Evolutionary conservation across 2,888 invertebrate genomes (phyloP), one percentile per base, ranked within the genome.

Genomic region (Drosophila hamatofila): DNA sequence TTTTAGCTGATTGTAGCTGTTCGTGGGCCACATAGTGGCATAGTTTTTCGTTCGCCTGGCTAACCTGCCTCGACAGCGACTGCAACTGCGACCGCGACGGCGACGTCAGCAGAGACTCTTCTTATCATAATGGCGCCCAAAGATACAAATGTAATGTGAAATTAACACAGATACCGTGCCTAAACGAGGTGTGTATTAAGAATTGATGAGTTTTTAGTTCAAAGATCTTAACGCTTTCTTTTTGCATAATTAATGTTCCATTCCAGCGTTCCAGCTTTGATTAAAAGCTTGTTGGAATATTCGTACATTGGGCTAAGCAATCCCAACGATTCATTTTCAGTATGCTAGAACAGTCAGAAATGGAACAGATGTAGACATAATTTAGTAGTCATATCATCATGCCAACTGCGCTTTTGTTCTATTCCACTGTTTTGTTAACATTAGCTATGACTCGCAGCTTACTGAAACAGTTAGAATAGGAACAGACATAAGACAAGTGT

Each of bases 91-190:
- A 39, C 57, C 42, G 49, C 52, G 65, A 30, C 58, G 41, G 27
- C 21, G 63, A 48, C 57, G 44, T 21, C 57, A 39, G 44, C 61
- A 60, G 57, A 65, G 49, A 39, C 63, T 57, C 54, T 42, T 70
- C 62, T 64, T 80, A 69, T 74, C 82, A 82, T 82, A 67, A 68
- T 78, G 81, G 60, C 63, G 78, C 65, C 68, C 52, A 39, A 56
- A 70, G 72, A 76, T 63, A 61, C 49, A 78, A 18, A 60, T 58
- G 57, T 44, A 62, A 30, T 39, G 33, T 7, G 30, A 42, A 16
- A 44, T 39, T 39, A 30, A 23, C 18, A 51, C 39, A 41, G 39
- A 23, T 23, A 23, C 23, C n/a, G 23, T 11, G 18, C 23, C 52
- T n/a, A 11, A 35, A 2, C 25, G 51, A 54, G 30, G 49, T 30